Evolutionary conservation across 2,113 vertebrate species (phyloP).

Genomic region (Nibea coibor): DNA sequence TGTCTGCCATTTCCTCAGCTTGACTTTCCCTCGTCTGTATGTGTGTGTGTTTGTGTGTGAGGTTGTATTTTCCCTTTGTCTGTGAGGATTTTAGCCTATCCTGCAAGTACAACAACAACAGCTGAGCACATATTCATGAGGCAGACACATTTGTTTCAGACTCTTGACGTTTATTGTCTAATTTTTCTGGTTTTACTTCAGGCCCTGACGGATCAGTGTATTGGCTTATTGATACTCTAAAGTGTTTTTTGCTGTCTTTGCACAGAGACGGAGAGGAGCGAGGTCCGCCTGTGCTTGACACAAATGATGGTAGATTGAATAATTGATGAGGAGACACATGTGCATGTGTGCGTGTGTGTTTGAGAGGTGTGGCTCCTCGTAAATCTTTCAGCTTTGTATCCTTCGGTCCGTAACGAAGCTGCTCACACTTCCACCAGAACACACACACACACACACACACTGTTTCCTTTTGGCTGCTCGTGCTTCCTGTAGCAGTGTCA

Average conservation of each 20-base stretch:
- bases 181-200: slow-evolving; percentile 22
- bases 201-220: background rate
- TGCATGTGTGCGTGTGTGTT: background rate
- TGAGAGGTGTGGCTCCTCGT: slow-evolving; percentile 28
- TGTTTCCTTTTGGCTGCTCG: slow-evolving; percentile 58
- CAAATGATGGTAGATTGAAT: slow-evolving; percentile 60
- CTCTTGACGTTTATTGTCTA: slow-evolving; percentile 10
- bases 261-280: slow-evolving; percentile 46
- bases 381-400: slow-evolving; percentile 55
- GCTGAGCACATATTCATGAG: slow-evolving; percentile 14
- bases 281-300: slow-evolving; percentile 34
- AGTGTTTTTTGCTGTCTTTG: slow-evolving; percentile 59
- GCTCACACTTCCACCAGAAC: slow-evolving; percentile 33
- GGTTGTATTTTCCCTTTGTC: slow-evolving; percentile 46
- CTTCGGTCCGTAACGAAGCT: slow-evolving; percentile 30
- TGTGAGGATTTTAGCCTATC: slow-evolving; percentile 35
- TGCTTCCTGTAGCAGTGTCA: slow-evolving; percentile 65
- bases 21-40: slow-evolving; percentile 30
- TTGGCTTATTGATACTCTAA: slow-evolving; percentile 65
- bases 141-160: slow-evolving; percentile 40
- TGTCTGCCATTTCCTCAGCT: slow-evolving; percentile 48
- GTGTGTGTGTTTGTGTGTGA: slow-evolving; percentile 27
- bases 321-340: slow-evolving; percentile 47
- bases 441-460: slow-evolving; percentile 38
- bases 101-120: slow-evolving; percentile 22